A percentile compares a stretch with the other conserved stretches of the same genome.
Conservation (phyloP, 2,888 invertebrate genomes). For the Stenoptilia bipunctidactyla region DNA sequence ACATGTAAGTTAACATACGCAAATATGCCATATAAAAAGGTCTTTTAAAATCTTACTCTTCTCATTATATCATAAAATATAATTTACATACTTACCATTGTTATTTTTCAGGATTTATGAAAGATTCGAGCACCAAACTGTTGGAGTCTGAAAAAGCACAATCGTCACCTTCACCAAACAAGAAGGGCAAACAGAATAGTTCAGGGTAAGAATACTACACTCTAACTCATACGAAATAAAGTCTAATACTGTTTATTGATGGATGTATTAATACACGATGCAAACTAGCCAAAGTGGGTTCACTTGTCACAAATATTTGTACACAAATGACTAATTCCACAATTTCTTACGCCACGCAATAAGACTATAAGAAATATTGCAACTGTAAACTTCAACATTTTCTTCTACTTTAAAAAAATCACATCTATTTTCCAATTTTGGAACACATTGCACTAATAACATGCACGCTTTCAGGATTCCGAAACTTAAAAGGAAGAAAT, state of each 20-base stretch:
- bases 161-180: slow-evolving; percentile 46
- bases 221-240: not conserved
- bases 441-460: slow-evolving; percentile 38
- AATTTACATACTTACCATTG: no score
- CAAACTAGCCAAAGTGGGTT: not conserved
- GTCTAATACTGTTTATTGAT: not conserved
- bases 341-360: not conserved
- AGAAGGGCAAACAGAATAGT: slow-evolving; percentile 30
- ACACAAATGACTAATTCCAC: no score
- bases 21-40: no score
- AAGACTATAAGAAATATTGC: no score
- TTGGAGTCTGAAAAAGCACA: slow-evolving; percentile 59
- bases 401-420: slow-evolving; percentile 18
- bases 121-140: slow-evolving; percentile 57
- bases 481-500: slow-evolving; percentile 52
- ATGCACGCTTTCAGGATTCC: slow-evolving; percentile 64
- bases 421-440: slow-evolving; percentile 15
- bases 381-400: no score
- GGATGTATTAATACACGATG: slow-evolving; percentile 7
- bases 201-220: slow-evolving; percentile 43
- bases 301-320: not conserved
- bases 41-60: no score
- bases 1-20: no score
- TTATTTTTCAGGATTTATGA: slow-evolving; percentile 46
- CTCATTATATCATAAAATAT: no score